Conservation (phyloP, 2,888 invertebrate genomes). For the Oligia fasciuncula region DNA sequence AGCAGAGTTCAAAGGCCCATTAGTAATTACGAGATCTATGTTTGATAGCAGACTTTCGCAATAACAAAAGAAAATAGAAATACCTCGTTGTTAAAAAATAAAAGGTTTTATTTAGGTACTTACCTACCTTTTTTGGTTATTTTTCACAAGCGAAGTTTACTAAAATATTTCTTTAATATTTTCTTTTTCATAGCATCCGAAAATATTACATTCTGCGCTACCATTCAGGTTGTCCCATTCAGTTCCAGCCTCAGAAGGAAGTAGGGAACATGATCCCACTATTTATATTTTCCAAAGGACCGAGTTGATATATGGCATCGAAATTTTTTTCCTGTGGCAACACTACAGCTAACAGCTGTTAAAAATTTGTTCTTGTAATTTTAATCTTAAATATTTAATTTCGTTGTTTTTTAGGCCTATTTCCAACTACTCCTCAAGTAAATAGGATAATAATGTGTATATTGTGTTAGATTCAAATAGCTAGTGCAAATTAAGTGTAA, state of each 20-base stretch:
- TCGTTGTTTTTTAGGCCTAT: too few species aligned
- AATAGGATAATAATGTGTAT: too few species aligned
- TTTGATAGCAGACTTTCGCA: neutral
- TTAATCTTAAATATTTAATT: too few species aligned
- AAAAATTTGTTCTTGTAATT: too few species aligned
- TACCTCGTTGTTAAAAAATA: neutral
- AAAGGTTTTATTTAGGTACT: neutral
- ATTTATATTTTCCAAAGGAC: slow-evolving; percentile 62
- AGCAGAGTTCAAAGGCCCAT: neutral
- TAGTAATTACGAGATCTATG: slow-evolving; percentile 14
- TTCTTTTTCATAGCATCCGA: neutral
- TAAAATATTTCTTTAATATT: neutral
- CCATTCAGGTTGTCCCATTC: slow-evolving; percentile 32
- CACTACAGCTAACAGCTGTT: too few species aligned
- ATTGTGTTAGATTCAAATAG: too few species aligned
- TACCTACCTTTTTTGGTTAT: neutral
- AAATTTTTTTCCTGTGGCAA: too few species aligned
- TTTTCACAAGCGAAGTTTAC: neutral
- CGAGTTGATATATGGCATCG: slow-evolving; percentile 53
- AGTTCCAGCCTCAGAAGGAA: slow-evolving; percentile 44
- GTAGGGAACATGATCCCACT: slow-evolving; percentile 53
- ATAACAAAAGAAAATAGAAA: neutral
- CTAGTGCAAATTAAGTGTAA: too few species aligned
- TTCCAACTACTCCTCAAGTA: too few species aligned
- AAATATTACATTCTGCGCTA: slow-evolving; percentile 4